Evolutionary conservation across 2,113 vertebrate species (phyloP).

Genomic region (Noturus placidus): DNA sequence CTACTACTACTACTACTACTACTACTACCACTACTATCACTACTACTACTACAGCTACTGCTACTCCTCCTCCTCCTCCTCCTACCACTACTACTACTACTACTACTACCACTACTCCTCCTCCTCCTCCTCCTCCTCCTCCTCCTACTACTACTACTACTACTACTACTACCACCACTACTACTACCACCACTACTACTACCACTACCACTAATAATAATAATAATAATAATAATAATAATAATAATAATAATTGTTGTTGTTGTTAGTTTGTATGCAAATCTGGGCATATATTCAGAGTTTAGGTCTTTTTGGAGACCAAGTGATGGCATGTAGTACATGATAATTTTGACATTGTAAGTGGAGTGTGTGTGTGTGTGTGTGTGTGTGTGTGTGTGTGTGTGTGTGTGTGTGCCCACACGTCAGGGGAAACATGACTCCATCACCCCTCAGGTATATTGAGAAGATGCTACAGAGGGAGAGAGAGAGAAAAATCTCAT

Average conservation of each 20-base stretch:
- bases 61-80: too few relatives aligned
- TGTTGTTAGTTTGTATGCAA: background rate
- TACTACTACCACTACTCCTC: too few relatives aligned
- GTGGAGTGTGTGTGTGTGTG: slow-evolving; percentile 30
- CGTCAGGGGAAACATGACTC: slow-evolving; percentile 32
- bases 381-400: slow-evolving; percentile 31
- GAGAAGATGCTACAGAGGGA: slow-evolving; percentile 56
- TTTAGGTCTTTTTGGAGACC: background rate
- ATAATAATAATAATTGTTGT: background rate
- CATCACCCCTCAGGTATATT: slow-evolving; percentile 50
- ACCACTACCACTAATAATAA: background rate
- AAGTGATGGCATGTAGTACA: background rate
- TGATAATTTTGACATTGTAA: slow-evolving; percentile 12
- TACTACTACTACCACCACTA: background rate
- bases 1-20: too few relatives aligned
- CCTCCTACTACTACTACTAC: too few relatives aligned
- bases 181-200: too few relatives aligned
- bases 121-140: too few relatives aligned
- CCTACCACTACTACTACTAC: too few relatives aligned
- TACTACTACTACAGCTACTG: too few relatives aligned
- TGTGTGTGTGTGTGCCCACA: slow-evolving; percentile 20
- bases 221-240: background rate
- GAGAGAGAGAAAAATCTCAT: slow-evolving; percentile 70
- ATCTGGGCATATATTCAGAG: background rate
- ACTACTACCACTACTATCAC: too few relatives aligned